A percentile compares a stretch with the other conserved stretches of the same genome.
Conservation (phyloP, 2,113 vertebrate genomes). For the Anolis sagrei region DNA sequence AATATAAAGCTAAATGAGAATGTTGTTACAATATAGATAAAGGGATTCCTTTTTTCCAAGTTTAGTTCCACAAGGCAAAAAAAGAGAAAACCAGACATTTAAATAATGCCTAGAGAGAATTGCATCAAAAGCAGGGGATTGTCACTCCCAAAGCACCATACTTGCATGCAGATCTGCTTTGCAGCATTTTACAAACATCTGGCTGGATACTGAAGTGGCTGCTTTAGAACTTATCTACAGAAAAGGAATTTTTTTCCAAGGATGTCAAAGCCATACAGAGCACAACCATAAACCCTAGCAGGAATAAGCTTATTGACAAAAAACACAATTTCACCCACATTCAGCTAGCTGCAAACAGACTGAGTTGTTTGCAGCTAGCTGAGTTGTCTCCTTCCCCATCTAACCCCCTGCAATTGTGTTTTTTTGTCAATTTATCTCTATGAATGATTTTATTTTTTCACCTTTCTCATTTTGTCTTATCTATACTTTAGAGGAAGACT, state of each 20-base stretch:
- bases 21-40: neutral
- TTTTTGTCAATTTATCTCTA: no score
- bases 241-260: conserved; percentile 56
- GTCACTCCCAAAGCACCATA: conserved; percentile 40
- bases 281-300: conserved; percentile 57
- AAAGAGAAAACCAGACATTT: neutral
- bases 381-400: neutral
- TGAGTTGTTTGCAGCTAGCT: no score
- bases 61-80: neutral
- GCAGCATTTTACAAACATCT: conserved; percentile 49
- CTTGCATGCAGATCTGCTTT: conserved; percentile 34
- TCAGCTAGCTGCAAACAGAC: neutral
- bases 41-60: neutral
- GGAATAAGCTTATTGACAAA: neutral
- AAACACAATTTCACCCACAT: conserved; percentile 20
- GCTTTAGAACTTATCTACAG: conserved; percentile 64
- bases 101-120: neutral
- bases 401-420: neutral
- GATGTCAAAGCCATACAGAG: conserved; percentile 52
- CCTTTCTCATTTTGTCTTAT: no score
- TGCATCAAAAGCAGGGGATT: neutral
- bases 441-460: no score
- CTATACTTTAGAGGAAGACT: no score
- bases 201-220: conserved; percentile 30
- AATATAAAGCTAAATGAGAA: no score